Conservation (phyloP, 2,797 vertebrate species). For the Setipinna tenuifilis region DNA sequence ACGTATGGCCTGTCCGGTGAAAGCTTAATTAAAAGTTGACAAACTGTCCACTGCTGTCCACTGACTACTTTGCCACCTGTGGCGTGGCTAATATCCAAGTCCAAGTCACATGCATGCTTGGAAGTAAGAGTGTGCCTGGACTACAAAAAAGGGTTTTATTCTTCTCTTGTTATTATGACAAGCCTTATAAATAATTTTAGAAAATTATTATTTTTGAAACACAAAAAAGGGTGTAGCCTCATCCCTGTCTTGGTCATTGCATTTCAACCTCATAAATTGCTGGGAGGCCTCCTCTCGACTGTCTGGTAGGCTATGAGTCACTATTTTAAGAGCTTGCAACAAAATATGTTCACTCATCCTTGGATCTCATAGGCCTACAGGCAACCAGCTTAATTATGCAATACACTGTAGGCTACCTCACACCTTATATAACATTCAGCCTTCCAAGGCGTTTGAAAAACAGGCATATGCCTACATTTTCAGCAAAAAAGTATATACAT, state of each 20-base stretch:
- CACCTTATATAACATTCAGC: not conserved
- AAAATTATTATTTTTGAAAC: not conserved
- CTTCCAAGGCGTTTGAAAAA: not conserved
- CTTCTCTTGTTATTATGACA: not conserved
- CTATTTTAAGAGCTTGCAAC: slow-evolving; percentile 26
- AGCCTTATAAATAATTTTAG: not conserved
- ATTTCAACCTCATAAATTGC: not conserved
- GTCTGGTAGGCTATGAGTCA: not conserved
- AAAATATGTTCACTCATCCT: not conserved
- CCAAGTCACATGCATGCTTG: not conserved
- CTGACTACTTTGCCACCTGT: slow-evolving; percentile 14
- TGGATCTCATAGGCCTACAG: not conserved
- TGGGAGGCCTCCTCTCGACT: not conserved
- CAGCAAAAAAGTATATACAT: not conserved
- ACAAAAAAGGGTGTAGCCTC: not conserved
- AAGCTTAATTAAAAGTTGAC: not conserved
- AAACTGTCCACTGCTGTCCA: not conserved
- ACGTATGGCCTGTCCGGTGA: not conserved
- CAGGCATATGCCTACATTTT: not conserved
- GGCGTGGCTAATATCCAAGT: not conserved
- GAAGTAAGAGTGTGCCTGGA: not conserved
- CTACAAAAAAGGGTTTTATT: not conserved
- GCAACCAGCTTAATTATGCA: not conserved
- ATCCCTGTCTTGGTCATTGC: not conserved
- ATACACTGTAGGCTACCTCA: not conserved